Percentiles rank a stretch among this genome's conserved stretches.
These are phyloP conservation scores for Drosophila lacicola DNA, from an alignment of 2,888 invertebrate species.

Conservation along the genomic window DNA sequence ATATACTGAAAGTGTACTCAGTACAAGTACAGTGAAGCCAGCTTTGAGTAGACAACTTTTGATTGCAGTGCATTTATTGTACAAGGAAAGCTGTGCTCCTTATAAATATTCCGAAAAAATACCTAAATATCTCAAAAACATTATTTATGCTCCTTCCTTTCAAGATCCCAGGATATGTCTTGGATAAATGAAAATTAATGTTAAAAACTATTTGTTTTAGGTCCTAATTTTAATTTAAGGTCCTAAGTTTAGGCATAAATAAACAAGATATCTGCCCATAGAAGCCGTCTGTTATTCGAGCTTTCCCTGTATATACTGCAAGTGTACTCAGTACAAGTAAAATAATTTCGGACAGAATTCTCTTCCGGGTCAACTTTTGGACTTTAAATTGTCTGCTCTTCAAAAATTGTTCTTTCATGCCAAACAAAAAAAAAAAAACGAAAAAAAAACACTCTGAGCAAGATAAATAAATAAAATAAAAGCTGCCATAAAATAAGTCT, in stretches of 20 bases:
- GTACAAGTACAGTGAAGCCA: neutral
- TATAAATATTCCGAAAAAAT: too few relatives aligned
- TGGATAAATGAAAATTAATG: too few relatives aligned
- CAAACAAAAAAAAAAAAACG: neutral
- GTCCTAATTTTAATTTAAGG: too few relatives aligned
- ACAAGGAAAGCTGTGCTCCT: too few relatives aligned
- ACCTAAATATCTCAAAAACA: too few relatives aligned
- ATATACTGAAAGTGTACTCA: conserved; percentile 1
- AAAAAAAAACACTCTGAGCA: conserved; percentile 8
- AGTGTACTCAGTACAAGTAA: conserved; percentile 15
- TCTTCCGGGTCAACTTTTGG: conserved; percentile 59
- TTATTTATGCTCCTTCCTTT: too few relatives aligned
- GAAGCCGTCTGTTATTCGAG: conserved; percentile 1
- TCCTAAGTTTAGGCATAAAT: too few relatives aligned
- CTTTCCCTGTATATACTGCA: conserved; percentile 1
- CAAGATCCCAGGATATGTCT: too few relatives aligned
- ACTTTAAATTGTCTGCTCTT: neutral
- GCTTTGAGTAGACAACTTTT: neutral
- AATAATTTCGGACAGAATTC: conserved; percentile 41
- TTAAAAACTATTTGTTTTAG: too few relatives aligned
- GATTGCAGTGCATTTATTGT: too few relatives aligned
- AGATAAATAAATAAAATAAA: conserved; percentile 39
- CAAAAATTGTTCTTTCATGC: conserved; percentile 19
- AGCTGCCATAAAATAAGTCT: conserved; percentile 38
- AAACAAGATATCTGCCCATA: too few relatives aligned